Base-by-base conservation (phyloP, 2,888 invertebrate genomes). In the Lacanobia oleracea region DNA sequence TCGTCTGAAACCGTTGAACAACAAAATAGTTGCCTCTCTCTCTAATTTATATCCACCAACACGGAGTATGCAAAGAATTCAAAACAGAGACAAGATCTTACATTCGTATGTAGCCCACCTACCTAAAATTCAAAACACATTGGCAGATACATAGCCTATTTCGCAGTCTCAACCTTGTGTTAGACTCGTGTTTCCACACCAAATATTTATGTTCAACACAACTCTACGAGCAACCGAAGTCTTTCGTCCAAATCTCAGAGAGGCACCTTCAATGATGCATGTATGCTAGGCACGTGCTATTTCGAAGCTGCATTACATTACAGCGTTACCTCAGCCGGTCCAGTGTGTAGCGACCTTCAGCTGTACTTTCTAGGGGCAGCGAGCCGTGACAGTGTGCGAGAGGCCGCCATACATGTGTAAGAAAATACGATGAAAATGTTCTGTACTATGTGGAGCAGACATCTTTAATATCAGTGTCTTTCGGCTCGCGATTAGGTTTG, bases 341-440 rank as follows among this genome's bases (percentile, higher is more conserved):
- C 33, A 67, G 70, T 76, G 65, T 72, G 76, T 66, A 23, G 72
- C 82, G 86, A 86, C 89, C 89, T 89, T 88, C 88, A 67, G 84
- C 72, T 63, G 71, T 77, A 84, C 89, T 89, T 89, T 89, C 89
- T 87, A 85, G 73, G 75, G 68, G 83, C 85, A 85, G 68, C 85
- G 84, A 83, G 66, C 80, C 88, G 86, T 81, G 75, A 72, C 83
- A 60, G 73, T 65, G 63, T 70, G 72, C 54, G 51, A 67, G 56
- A 68, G 78, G 79, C 43, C 67, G 54, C 23, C 78, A 67, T 67
- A 63, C 68, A 69, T 73, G 53, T 73, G 63, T 73, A 67, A 78
- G 66, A 71, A 78, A 79, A 81, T 67, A 54, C 56, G 61, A 50
- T 50, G 61, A 77, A 63, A 51, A 77, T 67, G 16, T 57, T 33